These are phyloP conservation scores for Drosophila monieri DNA, from an alignment of 2,888 invertebrate species.

Conservation along the genomic window DNA sequence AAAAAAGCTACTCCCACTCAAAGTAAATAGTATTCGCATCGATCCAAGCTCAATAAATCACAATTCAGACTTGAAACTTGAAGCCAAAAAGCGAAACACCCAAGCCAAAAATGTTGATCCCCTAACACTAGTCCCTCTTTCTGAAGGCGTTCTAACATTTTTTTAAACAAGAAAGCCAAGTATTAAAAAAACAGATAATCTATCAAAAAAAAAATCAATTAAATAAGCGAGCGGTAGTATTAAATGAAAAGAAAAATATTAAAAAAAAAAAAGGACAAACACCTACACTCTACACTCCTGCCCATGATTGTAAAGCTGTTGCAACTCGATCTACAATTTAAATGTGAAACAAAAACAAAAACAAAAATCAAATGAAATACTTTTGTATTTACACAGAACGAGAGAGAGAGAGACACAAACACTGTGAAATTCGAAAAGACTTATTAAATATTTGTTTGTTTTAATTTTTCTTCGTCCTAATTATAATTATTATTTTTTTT, in stretches of 20 bases:
- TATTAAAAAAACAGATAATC: conserved; percentile 22
- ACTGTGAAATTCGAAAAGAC: conserved; percentile 82
- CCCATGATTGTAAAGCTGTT: conserved; percentile 52
- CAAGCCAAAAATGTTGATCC: neutral
- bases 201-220: conserved; percentile 9
- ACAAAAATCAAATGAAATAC: conserved; percentile 45
- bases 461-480: conserved; percentile 54
- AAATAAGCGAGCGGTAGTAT: conserved; percentile 21
- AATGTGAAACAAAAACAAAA: conserved; percentile 43
- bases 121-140: neutral
- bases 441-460: conserved; percentile 78
- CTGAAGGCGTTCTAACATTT: neutral
- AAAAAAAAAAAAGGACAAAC: conserved; percentile 14
- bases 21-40: conserved; percentile 45
- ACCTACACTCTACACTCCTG: conserved; percentile 18
- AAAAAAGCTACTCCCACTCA: conserved; percentile 69
- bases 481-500: conserved; percentile 35
- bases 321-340: conserved; percentile 56
- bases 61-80: neutral
- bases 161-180: conserved; percentile 16
- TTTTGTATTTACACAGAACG: conserved; percentile 44
- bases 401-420: conserved; percentile 70
- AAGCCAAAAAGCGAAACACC: neutral
- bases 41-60: neutral
- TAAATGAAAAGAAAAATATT: conserved; percentile 7